These are phyloP conservation scores for Protaetia brevitarsis DNA, from an alignment of 1,140 invertebrate genomes.

Conservation along the genomic window DNA sequence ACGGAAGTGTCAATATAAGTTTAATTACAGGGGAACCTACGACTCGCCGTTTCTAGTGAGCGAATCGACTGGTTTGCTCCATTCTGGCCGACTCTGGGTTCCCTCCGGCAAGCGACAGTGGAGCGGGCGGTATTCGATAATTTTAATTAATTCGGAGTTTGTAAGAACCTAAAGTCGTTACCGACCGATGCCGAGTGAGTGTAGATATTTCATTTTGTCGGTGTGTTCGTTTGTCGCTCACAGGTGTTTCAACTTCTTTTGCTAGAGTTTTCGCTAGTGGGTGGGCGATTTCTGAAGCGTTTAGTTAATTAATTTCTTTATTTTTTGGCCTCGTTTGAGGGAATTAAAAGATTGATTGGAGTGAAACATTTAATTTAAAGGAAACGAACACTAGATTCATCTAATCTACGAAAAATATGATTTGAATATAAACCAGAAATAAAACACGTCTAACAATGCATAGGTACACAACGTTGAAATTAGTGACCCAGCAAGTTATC, in stretches of 20 bases:
- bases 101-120: background rate
- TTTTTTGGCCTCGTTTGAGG: conserved; percentile 1
- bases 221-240: background rate
- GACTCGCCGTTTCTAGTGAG: background rate
- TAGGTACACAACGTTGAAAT: too few relatives aligned
- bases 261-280: background rate
- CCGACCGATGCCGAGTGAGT: background rate
- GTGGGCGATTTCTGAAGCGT: background rate
- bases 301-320: background rate
- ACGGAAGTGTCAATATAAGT: conserved; percentile 25
- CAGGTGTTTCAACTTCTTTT: background rate
- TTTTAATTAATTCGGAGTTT: conserved; percentile 23
- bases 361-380: too few relatives aligned
- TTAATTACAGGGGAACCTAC: conserved; percentile 19
- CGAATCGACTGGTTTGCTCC: background rate
- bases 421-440: too few relatives aligned
- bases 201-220: background rate
- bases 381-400: too few relatives aligned
- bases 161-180: conserved; percentile 4
- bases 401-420: too few relatives aligned
- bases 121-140: background rate
- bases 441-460: too few relatives aligned
- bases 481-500: too few relatives aligned
- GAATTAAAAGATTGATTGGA: background rate
- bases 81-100: background rate